Conservation (phyloP, 2,113 vertebrate species). For the Meriones unguiculatus region DNA sequence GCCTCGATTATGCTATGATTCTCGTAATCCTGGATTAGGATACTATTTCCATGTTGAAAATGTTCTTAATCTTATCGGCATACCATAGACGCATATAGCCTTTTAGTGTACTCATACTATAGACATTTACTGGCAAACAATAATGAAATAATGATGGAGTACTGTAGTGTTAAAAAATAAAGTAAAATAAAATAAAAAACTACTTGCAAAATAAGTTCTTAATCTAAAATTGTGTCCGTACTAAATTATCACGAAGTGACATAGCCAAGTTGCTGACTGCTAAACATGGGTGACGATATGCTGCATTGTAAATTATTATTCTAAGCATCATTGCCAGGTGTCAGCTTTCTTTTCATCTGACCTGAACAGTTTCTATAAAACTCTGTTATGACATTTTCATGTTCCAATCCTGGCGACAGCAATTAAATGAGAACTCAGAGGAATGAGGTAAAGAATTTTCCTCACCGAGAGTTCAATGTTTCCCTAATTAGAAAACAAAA, state of each 20-base stretch:
- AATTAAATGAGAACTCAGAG: background rate
- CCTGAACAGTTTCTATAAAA: background rate
- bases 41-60: background rate
- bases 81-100: background rate
- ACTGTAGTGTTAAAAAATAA: background rate
- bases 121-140: background rate
- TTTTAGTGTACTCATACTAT: background rate
- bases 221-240: background rate
- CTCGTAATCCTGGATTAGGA: background rate
- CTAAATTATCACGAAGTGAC: background rate
- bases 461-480: background rate
- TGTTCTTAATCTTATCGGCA: background rate
- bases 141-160: background rate
- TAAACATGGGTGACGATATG: background rate
- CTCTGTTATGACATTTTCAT: background rate
- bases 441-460: background rate
- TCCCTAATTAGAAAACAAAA: background rate
- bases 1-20: no score
- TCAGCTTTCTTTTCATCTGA: background rate
- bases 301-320: background rate
- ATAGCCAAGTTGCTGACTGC: background rate
- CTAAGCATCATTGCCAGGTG: background rate
- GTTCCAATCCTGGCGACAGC: background rate
- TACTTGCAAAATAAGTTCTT: background rate
- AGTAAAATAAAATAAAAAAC: background rate